Base-by-base conservation (phyloP, 2,797 vertebrate species). In the Salmo trutta region DNA sequence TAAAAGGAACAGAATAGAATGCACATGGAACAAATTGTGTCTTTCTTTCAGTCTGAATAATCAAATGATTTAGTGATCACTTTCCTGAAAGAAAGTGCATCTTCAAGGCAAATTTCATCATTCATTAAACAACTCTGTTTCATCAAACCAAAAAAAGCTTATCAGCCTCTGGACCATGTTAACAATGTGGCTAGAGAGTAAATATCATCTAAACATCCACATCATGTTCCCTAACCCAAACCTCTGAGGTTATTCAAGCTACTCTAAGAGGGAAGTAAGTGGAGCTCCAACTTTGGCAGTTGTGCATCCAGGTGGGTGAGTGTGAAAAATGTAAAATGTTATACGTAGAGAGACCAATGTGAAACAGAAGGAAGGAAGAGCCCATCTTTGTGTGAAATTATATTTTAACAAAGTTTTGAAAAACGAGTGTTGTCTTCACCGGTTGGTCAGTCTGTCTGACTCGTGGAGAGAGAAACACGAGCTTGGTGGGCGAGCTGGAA, bases 111-210 rank as follows among this genome's bases (percentile, higher is more conserved):
- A 56, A 62, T 19, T 70, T 54, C 41, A 82, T 79, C 79, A 62
- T 62, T 62, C 62, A 41, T 59, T 77, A 79, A 64, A 79, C 81
- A 86, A 76, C 82, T 84, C 79, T 78, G 81, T 77, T 87, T 88
- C 81, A 84, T 65, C 80, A 62, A 62, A n/a, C 56, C 19, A n/a
- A 82, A 74, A 84, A 68, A 85, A 90, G 86, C 89, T 76, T 6
- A 15, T 92, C 90, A 51, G 85, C 83, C 91, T 91, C 89, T 87
- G 85, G 85, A 75, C 82, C 52, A 79, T 59, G 73, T 73, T 75
- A 68, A 64, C 77, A 79, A 81, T 81, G 84, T 83, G 77, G 81
- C 78, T 74, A 79, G 54, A 74, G 75, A 82, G 71, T 29, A 91
- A 91, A 90, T 83, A 85, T 73, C 79, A 84, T 80, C 81, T 82